Conservation (phyloP, 1,140 invertebrate species). For the Drosophila kanapiae region DNA sequence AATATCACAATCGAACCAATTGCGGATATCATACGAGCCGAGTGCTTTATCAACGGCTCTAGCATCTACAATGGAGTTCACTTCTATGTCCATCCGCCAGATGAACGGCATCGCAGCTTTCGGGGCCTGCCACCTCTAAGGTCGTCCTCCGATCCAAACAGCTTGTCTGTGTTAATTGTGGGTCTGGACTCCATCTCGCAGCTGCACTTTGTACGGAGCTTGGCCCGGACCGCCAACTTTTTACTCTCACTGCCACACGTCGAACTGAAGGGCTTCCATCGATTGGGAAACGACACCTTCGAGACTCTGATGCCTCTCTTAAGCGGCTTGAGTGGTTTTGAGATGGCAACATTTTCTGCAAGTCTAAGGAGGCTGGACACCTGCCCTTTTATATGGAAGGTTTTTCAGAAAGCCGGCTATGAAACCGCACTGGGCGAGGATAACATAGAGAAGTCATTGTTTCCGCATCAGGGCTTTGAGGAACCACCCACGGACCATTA, state of each 20-base stretch:
- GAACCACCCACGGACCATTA: constrained; percentile 93
- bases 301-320: constrained; percentile 92
- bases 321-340: constrained; percentile 87
- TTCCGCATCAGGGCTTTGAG: constrained; percentile 92
- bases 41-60: constrained; percentile 6
- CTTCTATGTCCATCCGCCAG: constrained; percentile 14
- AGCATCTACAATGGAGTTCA: constrained; percentile 27
- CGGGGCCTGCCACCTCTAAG: background rate
- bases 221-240: constrained; percentile 43
- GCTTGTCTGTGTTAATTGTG: constrained; percentile 41
- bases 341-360: constrained; percentile 85
- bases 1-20: constrained; percentile 15
- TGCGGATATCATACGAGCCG: constrained; percentile 22
- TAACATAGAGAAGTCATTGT: constrained; percentile 89
- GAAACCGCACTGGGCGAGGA: constrained; percentile 92
- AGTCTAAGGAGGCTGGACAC: constrained; percentile 85
- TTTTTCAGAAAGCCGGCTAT: constrained; percentile 89
- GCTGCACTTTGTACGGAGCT: constrained; percentile 76
- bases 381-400: constrained; percentile 92
- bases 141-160: background rate
- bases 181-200: constrained; percentile 43
- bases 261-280: constrained; percentile 41
- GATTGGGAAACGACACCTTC: constrained; percentile 84
- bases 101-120: background rate
- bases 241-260: constrained; percentile 38